These are phyloP conservation scores for Mandrillus leucophaeus DNA, from an alignment of 2,113 vertebrate genomes.

Conservation along the genomic window DNA sequence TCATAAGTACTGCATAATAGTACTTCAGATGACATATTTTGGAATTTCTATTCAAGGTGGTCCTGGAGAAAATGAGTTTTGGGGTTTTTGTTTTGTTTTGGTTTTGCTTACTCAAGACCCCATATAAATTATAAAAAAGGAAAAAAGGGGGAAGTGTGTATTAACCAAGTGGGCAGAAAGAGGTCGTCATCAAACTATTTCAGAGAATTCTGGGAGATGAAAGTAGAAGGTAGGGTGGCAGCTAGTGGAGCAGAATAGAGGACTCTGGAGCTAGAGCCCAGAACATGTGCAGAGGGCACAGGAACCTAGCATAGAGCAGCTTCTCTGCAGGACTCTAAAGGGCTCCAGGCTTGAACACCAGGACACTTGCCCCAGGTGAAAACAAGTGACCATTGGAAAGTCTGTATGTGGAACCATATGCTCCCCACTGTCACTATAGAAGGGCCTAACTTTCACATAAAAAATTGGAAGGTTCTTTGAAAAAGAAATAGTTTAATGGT, in stretches of 20 bases:
- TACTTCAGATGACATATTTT: background rate
- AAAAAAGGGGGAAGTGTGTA: background rate
- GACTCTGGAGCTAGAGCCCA: background rate
- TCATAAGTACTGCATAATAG: background rate
- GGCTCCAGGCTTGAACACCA: background rate
- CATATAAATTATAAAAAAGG: background rate
- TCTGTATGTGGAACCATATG: background rate
- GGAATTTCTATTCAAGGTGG: slow-evolving; percentile 35
- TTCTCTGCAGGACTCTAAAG: background rate
- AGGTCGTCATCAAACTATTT: background rate
- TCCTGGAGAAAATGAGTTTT: background rate
- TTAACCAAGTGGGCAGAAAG: background rate
- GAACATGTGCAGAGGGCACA: background rate
- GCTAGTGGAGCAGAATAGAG: background rate
- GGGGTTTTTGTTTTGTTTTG: background rate
- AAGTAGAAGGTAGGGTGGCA: background rate
- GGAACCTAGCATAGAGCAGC: background rate
- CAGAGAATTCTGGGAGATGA: background rate
- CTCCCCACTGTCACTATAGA: background rate
- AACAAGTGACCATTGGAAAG: background rate
- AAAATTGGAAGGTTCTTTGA: background rate
- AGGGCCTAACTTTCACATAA: background rate
- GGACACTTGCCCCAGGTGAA: background rate
- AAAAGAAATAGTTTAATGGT: background rate
- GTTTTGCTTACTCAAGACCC: background rate